Conservation (phyloP, 2,797 vertebrate species). For the Spheniscus humboldti region DNA sequence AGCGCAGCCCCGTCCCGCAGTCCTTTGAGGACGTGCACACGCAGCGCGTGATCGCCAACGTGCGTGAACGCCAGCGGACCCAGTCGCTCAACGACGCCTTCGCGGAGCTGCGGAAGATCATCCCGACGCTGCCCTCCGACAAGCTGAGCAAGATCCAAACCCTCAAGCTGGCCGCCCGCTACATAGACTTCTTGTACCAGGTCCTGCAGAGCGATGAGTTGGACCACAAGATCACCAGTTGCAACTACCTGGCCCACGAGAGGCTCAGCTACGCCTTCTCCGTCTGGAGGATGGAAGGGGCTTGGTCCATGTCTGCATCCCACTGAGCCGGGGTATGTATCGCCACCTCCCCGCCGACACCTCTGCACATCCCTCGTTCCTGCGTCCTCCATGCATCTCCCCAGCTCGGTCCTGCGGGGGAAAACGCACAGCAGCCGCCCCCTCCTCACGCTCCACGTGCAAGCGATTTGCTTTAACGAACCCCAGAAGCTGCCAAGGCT, state of each 20-base stretch:
- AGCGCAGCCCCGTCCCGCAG: slow-evolving; percentile 74
- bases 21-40: slow-evolving; percentile 83
- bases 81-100: slow-evolving; percentile 92
- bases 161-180: slow-evolving; percentile 88
- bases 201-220: slow-evolving; percentile 89
- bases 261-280: slow-evolving; percentile 93
- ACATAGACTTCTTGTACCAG: slow-evolving; percentile 93
- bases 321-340: slow-evolving; percentile 75
- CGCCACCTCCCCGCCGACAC: background rate
- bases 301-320: slow-evolving; percentile 90
- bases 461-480: background rate
- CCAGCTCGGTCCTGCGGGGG: background rate
- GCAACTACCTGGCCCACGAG: slow-evolving; percentile 90
- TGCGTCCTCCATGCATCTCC: background rate
- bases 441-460: background rate
- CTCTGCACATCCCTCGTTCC: background rate
- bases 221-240: slow-evolving; percentile 84
- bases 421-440: background rate
- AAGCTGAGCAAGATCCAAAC: slow-evolving; percentile 96
- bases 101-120: slow-evolving; percentile 87
- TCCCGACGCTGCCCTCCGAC: slow-evolving; percentile 90
- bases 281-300: slow-evolving; percentile 94
- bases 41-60: slow-evolving; percentile 87
- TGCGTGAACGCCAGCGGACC: slow-evolving; percentile 87
- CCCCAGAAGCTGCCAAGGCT: background rate